Evolutionary conservation across 1,140 invertebrate species (phyloP).

Genomic region (Eriosoma lanigerum): DNA sequence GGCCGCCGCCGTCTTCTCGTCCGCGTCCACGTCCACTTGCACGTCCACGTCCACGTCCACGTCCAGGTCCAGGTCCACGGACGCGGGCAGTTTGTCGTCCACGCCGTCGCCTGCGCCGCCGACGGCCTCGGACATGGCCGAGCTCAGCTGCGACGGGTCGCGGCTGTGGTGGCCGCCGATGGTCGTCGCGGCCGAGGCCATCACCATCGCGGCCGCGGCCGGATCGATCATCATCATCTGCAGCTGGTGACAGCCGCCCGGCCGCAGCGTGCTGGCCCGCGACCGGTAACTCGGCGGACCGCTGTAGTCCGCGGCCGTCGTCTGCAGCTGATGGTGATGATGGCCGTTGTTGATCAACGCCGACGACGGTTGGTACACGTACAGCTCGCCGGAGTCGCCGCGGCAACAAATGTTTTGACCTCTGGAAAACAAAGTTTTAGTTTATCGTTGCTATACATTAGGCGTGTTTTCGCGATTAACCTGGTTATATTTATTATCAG

Average conservation of each 20-base stretch:
- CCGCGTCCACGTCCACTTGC: not conserved
- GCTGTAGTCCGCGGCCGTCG: constrained; percentile 57
- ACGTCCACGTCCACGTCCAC: constrained; percentile 24
- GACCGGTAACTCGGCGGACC: constrained; percentile 66
- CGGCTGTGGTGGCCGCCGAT: constrained; percentile 55
- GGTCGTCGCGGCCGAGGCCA: constrained; percentile 9
- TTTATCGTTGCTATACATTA: too few species aligned
- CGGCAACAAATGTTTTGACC: constrained; percentile 53
- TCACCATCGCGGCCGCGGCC: constrained; percentile 51
- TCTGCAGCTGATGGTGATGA: not conserved
- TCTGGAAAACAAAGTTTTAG: too few species aligned
- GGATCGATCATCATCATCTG: constrained; percentile 53
- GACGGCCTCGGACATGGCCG: constrained; percentile 54
- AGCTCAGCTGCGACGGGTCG: constrained; percentile 58
- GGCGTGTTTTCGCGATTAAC: too few species aligned
- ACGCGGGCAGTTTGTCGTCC: constrained; percentile 55
- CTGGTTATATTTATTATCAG: too few species aligned
- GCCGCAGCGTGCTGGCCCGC: constrained; percentile 57
- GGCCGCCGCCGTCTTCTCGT: not conserved
- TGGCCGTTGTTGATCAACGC: not conserved
- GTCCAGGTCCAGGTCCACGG: not conserved
- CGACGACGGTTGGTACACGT: constrained; percentile 19
- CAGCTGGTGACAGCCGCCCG: constrained; percentile 47
- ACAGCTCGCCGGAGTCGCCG: constrained; percentile 28
- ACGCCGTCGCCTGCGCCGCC: constrained; percentile 54